These are phyloP conservation scores for Hemicrepidius hirtus DNA, from an alignment of 2,888 invertebrate species.

Conservation along the genomic window DNA sequence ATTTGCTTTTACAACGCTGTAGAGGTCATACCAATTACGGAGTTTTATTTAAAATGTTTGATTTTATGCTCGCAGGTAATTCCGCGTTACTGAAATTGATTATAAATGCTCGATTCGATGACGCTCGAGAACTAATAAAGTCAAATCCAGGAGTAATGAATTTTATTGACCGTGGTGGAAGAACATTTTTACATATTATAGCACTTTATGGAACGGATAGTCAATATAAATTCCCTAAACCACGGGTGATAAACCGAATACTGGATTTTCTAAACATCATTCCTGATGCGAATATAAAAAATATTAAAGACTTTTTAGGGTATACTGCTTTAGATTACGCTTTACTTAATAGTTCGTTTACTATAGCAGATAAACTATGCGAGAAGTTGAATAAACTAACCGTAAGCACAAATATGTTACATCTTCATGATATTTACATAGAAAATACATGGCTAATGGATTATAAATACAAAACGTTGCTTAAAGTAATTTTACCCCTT, in stretches of 20 bases:
- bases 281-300: background rate
- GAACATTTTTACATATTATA: background rate
- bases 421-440: background rate
- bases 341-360: background rate
- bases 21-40: background rate
- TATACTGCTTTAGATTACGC: slow-evolving; percentile 33
- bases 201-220: background rate
- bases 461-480: too few relatives aligned
- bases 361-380: slow-evolving; percentile 14
- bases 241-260: background rate
- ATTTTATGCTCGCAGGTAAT: slow-evolving; percentile 16
- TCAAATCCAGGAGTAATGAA: background rate
- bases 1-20: background rate
- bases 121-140: background rate
- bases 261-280: background rate
- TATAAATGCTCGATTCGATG: slow-evolving; percentile 6
- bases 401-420: background rate
- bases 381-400: background rate
- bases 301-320: background rate
- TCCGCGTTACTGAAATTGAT: slow-evolving; percentile 1
- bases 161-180: background rate
- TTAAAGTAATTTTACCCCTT: background rate
- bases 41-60: slow-evolving; percentile 20
- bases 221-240: too few relatives aligned
- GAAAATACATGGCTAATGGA: too few relatives aligned